Percentiles rank a stretch among this genome's conserved stretches.
Conservation (phyloP, 2,888 invertebrate genomes). For the Melanargia galathea region DNA sequence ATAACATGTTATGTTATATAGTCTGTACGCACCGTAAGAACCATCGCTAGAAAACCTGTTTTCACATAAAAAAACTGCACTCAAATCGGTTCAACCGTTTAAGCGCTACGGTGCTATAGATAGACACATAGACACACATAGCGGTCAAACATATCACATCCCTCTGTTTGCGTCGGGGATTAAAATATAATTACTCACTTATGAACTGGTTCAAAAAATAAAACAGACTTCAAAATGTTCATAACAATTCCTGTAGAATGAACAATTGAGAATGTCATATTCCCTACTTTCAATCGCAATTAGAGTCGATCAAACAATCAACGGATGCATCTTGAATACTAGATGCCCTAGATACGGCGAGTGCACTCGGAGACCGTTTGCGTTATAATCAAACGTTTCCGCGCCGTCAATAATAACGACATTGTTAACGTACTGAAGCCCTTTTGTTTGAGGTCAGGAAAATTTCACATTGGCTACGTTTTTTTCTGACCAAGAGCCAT, state of each 20-base stretch:
- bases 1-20: too few relatives aligned
- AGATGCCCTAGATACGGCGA: slow-evolving; percentile 39
- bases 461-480: background rate
- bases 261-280: slow-evolving; percentile 15
- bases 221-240: background rate
- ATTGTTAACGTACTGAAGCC: background rate
- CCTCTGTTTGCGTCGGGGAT: too few relatives aligned
- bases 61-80: too few relatives aligned
- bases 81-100: too few relatives aligned
- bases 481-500: background rate
- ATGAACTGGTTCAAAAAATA: too few relatives aligned
- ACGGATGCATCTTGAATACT: slow-evolving; percentile 37
- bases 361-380: slow-evolving; percentile 33
- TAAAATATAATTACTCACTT: too few relatives aligned
- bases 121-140: too few relatives aligned
- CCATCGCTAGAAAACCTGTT: too few relatives aligned
- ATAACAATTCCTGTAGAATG: background rate
- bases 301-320: slow-evolving; percentile 39
- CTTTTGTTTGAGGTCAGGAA: background rate
- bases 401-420: slow-evolving; percentile 19
- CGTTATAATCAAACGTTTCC: slow-evolving; percentile 27
- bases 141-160: too few relatives aligned
- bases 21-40: too few relatives aligned
- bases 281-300: slow-evolving; percentile 32
- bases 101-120: too few relatives aligned